Evolutionary conservation across 2,888 invertebrate genomes (phyloP).

Genomic region (Hemaris fuciformis): DNA sequence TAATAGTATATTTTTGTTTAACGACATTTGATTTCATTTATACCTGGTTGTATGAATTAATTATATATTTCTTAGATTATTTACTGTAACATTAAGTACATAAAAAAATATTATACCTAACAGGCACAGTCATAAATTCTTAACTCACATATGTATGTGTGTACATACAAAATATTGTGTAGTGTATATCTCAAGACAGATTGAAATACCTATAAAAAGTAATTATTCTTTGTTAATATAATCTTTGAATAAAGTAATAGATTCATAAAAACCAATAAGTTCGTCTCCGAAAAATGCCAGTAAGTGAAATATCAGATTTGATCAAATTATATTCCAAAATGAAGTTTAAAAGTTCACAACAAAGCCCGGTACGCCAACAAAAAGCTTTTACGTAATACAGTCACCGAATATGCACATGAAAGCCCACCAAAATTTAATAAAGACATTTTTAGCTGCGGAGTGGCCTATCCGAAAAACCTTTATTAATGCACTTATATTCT

Average conservation of each 20-base stretch:
- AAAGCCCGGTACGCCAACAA: conserved; percentile 50
- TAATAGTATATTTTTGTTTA: no score
- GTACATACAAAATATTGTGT: no score
- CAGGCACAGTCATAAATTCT: no score
- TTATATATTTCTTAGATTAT: no score
- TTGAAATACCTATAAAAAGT: no score
- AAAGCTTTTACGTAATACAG: conserved; percentile 67
- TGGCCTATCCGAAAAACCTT: conserved; percentile 68
- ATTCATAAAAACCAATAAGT: background rate
- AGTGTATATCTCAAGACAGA: no score
- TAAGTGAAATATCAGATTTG: conserved; percentile 16
- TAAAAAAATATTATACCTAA: no score
- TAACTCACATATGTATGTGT: no score
- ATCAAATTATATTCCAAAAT: conserved; percentile 23
- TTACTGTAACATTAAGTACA: no score
- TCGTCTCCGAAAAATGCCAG: conserved; percentile 11
- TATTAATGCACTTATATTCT: conserved; percentile 80
- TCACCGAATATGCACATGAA: conserved; percentile 66
- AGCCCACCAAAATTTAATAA: conserved; percentile 74
- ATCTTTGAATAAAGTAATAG: background rate
- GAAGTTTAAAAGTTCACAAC: conserved; percentile 40
- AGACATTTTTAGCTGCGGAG: conserved; percentile 69
- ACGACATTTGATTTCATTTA: no score
- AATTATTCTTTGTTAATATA: no score
- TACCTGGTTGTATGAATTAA: no score